phyloP scores from a whole-genome alignment of 1,140 invertebrate genomes.

The Heliconius himera region DNA sequence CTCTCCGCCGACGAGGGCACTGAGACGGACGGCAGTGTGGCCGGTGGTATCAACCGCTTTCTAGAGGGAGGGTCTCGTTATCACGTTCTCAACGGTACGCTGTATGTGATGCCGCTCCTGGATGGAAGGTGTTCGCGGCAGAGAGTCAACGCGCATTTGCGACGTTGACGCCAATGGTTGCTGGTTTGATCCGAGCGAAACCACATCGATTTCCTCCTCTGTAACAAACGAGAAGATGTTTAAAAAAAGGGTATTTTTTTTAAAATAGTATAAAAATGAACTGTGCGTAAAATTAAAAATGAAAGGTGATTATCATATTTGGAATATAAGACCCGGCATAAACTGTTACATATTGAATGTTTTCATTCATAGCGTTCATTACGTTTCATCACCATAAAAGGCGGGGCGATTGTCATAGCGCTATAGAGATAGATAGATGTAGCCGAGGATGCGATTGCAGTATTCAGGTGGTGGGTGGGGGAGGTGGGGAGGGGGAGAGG shows the following conservation, averaged over 20 bases:
- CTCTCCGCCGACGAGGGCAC: slow-evolving; percentile 61
- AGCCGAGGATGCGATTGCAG: slow-evolving; percentile 75
- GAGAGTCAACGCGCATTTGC: slow-evolving; percentile 67
- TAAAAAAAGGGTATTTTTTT: slow-evolving; percentile 24
- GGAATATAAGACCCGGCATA: slow-evolving; percentile 53
- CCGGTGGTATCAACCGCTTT: slow-evolving; percentile 69
- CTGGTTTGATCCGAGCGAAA: slow-evolving; percentile 84
- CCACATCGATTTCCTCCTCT: slow-evolving; percentile 94
- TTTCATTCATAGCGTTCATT: slow-evolving; percentile 72
- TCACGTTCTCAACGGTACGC: slow-evolving; percentile 80
- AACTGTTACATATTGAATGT: slow-evolving; percentile 58
- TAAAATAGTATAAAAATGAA: background rate
- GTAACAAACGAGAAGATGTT: slow-evolving; percentile 76
- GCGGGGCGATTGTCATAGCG: slow-evolving; percentile 66
- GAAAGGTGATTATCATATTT: background rate
- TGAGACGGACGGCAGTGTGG: slow-evolving; percentile 48
- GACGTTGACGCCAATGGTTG: slow-evolving; percentile 56
- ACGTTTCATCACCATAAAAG: slow-evolving; percentile 73
- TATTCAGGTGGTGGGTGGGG: slow-evolving; percentile 69
- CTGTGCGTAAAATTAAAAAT: background rate
- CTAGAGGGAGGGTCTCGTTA: slow-evolving; percentile 63
- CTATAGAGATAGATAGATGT: slow-evolving; percentile 60
- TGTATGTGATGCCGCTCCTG: slow-evolving; percentile 85
- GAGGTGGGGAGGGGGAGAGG: slow-evolving; percentile 59
- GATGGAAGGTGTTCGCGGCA: slow-evolving; percentile 85